Conservation (phyloP, 2,797 vertebrate genomes). For the Florisuga fusca region DNA sequence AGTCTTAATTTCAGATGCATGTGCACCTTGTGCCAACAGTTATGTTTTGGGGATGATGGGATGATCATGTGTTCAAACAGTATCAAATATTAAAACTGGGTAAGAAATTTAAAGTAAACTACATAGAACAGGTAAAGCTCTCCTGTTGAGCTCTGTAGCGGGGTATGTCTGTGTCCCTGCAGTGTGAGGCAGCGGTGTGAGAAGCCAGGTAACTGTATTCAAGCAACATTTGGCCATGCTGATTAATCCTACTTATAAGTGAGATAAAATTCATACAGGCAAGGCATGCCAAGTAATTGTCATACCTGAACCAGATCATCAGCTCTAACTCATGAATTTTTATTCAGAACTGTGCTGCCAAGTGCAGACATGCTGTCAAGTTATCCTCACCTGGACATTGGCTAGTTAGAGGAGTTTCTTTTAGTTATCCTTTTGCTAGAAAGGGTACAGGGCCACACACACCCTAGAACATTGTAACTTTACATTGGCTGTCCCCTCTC, state of each 20-base stretch:
- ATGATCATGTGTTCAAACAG: not conserved
- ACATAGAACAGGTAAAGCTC: not conserved
- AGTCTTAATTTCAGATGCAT: not conserved
- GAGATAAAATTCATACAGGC: slow-evolving; percentile 27
- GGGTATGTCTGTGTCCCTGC: not conserved
- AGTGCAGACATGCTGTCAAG: not conserved
- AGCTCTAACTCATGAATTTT: not conserved
- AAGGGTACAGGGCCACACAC: not conserved
- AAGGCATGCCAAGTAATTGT: slow-evolving; percentile 6
- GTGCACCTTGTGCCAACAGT: not conserved
- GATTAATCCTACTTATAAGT: slow-evolving; percentile 48
- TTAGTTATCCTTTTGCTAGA: not conserved
- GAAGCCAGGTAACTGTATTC: not conserved
- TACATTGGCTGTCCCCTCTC: not conserved
- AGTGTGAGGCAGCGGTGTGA: not conserved
- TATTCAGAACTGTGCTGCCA: not conserved
- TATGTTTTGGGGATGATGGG: not conserved
- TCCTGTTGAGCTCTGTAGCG: not conserved
- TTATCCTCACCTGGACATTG: not conserved
- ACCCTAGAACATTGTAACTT: not conserved
- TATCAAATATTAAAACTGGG: not conserved
- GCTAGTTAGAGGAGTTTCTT: not conserved
- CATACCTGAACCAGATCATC: slow-evolving; percentile 7
- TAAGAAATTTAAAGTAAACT: not conserved
- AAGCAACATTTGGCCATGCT: not conserved